Percentiles rank a stretch among this genome's conserved stretches.
Conservation (phyloP, 2,113 vertebrate species). For the Miniopterus natalensis region DNA sequence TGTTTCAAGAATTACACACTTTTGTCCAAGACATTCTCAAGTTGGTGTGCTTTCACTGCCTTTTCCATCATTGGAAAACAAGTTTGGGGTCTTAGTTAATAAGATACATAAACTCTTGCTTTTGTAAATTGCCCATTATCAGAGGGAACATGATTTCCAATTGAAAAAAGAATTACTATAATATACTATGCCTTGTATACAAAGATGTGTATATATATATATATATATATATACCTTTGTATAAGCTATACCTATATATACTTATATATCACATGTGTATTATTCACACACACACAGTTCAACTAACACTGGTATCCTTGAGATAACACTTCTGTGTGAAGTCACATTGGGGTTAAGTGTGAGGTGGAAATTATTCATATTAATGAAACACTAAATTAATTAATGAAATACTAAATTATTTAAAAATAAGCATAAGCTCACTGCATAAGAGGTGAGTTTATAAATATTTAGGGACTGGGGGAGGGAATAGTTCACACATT, state of each 20-base stretch:
- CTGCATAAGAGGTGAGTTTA: neutral
- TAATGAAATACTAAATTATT: neutral
- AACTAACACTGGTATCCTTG: neutral
- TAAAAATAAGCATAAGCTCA: neutral
- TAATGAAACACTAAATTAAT: neutral
- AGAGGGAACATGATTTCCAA: neutral
- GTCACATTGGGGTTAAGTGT: neutral
- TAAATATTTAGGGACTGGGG: neutral
- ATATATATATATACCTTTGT: neutral
- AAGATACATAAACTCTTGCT: neutral
- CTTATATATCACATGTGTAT: neutral
- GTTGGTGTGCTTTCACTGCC: neutral
- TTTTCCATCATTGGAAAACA: neutral
- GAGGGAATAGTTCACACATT: neutral
- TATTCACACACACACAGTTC: neutral
- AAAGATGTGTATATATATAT: neutral
- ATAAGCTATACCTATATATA: neutral
- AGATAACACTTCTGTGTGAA: neutral
- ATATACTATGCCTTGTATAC: neutral
- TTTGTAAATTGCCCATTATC: neutral
- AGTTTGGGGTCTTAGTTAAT: neutral
- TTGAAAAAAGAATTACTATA: neutral
- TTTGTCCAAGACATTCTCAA: neutral
- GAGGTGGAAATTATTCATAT: neutral
- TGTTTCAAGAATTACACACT: neutral